phyloP scores from a whole-genome alignment of 2,113 vertebrate species.

The Sclerurus mexicanus region DNA sequence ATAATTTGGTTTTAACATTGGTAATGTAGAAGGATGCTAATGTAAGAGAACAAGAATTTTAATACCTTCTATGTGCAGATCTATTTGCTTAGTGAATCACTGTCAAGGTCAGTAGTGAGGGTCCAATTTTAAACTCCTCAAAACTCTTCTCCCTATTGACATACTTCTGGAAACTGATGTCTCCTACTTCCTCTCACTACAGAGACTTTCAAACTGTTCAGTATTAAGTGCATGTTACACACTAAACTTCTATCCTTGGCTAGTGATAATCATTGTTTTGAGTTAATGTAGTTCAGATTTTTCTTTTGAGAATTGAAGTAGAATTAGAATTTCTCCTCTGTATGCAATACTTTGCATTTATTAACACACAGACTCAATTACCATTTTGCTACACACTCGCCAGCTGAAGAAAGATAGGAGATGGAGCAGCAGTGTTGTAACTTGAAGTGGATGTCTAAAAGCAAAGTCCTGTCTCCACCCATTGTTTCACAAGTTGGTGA shows the following conservation, averaged over 20 bases:
- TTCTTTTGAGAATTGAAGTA: neutral
- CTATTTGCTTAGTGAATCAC: neutral
- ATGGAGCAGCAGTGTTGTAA: neutral
- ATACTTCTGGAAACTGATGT: neutral
- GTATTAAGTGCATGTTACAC: neutral
- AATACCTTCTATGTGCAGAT: neutral
- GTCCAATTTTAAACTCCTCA: neutral
- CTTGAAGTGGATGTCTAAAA: neutral
- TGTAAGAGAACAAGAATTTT: neutral
- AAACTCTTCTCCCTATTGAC: neutral
- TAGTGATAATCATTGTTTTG: neutral
- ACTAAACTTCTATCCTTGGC: neutral
- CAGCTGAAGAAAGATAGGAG: neutral
- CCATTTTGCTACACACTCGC: neutral
- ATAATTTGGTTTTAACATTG: neutral
- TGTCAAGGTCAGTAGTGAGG: neutral
- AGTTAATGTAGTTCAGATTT: neutral
- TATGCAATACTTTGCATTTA: neutral
- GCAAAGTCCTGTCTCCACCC: neutral
- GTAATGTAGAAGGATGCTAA: neutral
- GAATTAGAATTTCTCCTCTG: neutral
- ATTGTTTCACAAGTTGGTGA: constrained; percentile 10
- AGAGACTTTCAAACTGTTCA: neutral
- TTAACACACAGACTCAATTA: neutral
- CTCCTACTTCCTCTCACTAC: neutral